These are phyloP conservation scores for Nymphalis urticae DNA, from an alignment of 2,888 invertebrate species.

Conservation along the genomic window DNA sequence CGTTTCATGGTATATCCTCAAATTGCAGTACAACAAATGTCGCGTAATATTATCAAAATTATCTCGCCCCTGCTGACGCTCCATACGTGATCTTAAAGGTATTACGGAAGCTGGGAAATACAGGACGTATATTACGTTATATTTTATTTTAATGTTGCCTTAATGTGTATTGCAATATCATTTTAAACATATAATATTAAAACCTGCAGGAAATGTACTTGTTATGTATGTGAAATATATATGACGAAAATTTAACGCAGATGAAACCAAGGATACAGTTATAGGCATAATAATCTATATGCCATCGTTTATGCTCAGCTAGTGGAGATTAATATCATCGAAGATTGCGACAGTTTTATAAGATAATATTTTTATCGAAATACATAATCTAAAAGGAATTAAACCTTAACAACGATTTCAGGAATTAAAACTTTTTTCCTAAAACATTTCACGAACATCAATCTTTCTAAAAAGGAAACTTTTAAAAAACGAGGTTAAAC, in stretches of 20 bases:
- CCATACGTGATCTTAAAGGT: conserved; percentile 1
- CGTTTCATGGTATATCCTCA: conserved; percentile 37
- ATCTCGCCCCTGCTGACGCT: conserved; percentile 1
- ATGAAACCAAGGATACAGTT: too few species aligned
- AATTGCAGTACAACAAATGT: conserved; percentile 65
- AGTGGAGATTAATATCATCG: too few species aligned
- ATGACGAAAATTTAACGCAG: too few species aligned
- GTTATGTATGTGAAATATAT: too few species aligned
- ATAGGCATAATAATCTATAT: too few species aligned
- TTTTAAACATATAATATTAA: too few species aligned
- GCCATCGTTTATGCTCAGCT: too few species aligned
- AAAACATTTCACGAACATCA: conserved; percentile 64
- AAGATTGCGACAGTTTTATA: too few species aligned
- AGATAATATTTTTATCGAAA: too few species aligned
- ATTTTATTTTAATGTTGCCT: not conserved
- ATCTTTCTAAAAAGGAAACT: conserved; percentile 69
- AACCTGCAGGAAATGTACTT: too few species aligned
- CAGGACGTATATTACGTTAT: not conserved
- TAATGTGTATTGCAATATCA: not conserved
- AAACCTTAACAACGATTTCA: not conserved
- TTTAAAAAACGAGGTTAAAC: conserved; percentile 68
- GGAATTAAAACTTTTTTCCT: conserved; percentile 42
- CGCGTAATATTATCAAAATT: conserved; percentile 37
- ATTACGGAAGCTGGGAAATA: not conserved
- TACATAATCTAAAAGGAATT: too few species aligned